Base-by-base conservation (phyloP, 1,140 invertebrate species). In the Drosophila yakuba region DNA sequence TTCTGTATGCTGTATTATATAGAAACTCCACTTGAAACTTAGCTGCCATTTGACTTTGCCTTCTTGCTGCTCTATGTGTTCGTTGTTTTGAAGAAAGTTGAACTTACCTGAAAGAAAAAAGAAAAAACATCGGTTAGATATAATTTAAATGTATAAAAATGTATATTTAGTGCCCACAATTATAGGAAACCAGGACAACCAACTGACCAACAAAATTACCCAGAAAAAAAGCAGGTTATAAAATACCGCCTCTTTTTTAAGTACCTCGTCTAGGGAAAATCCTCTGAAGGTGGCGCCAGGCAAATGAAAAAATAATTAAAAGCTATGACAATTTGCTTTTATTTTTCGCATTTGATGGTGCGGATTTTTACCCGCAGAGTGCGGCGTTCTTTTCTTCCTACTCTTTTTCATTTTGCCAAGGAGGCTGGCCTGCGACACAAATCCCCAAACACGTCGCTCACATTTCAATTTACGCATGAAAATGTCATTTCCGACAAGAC, bases 391-490 rank as follows among this genome's bases (percentile, higher is more conserved):
- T 15, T 7, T 48, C 28, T 10, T 15, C 4, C 7, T 50, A 12
- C 32, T 35, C n/a, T 7, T 17, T 32, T 12, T 15, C 3, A 28
- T 48, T 10, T 15, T 17, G 3, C 10, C 8, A n/a, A 15, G 11
- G n/a, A 15, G 48, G 23, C 23, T 48, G 23, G 4, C 15, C 47
- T 55, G 38, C 45, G 66, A 72, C 52, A 72, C 68, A 77, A 89
- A 89, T 89, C 84, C 84, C 84, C 84, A 89, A 88, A 88, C 86
- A 90, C 88, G 86, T 90, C 82, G 82, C 86, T 80, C 82, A 86
- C 86, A 91, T 90, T 90, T 90, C 86, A 90, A 90, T 90, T 90
- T 90, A 90, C 86, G 88, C 86, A 90, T 90, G 88, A 90, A 90
- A 90, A 90, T 90, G 86, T 83, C 88, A 91, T 90, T 90, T 86